Conservation (phyloP, 1,140 invertebrate genomes). For the Oryzaephilus surinamensis region DNA sequence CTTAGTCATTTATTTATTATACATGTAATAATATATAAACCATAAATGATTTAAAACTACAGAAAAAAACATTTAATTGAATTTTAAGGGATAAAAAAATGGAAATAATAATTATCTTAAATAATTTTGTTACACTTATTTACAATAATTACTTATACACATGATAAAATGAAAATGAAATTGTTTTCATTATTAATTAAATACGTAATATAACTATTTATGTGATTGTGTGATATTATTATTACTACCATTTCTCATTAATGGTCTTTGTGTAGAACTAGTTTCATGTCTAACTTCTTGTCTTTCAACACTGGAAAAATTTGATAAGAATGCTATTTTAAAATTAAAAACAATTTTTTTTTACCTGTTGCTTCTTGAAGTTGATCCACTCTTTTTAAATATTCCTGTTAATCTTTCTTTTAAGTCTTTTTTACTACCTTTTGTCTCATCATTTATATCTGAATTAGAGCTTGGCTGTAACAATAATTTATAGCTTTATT, state of each 20-base stretch:
- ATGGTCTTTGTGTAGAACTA: conserved; percentile 33
- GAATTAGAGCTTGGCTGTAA: conserved; percentile 60
- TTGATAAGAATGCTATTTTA: not conserved
- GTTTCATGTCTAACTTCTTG: conserved; percentile 25
- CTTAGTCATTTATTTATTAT: too few species aligned
- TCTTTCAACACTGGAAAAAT: conserved; percentile 29
- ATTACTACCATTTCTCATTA: conserved; percentile 30
- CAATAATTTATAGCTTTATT: conserved; percentile 7
- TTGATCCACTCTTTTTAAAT: conserved; percentile 57
- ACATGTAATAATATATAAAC: too few species aligned
- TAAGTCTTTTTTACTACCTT: conserved; percentile 61
- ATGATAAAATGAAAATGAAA: not conserved
- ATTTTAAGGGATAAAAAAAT: too few species aligned
- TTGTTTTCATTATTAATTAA: not conserved
- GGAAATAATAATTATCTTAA: not conserved
- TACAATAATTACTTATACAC: not conserved
- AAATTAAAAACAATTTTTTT: not conserved
- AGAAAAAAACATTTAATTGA: too few species aligned
- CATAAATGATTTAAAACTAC: too few species aligned
- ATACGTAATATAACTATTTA: not conserved
- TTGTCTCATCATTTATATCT: conserved; percentile 55
- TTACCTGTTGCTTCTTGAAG: conserved; percentile 59
- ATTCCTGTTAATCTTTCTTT: conserved; percentile 71
- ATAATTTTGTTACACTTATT: not conserved
- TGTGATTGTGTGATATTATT: conserved; percentile 6